A percentile compares a stretch with the other conserved stretches of the same genome.
Conservation (phyloP, 2,797 vertebrate species). For the Acridotheres tristis region DNA sequence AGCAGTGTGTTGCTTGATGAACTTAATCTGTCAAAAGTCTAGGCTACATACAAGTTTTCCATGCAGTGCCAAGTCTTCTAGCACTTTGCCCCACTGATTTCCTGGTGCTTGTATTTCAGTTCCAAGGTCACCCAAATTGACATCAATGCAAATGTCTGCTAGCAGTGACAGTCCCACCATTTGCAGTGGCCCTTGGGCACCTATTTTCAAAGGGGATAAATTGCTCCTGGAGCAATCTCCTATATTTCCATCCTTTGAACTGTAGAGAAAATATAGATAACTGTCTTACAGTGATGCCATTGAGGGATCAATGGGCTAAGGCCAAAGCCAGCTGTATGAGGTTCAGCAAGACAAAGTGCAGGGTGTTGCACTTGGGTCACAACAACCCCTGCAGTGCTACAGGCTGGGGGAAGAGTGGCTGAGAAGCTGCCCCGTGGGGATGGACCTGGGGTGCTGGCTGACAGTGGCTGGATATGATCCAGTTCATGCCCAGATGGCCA, state of each 20-base stretch:
- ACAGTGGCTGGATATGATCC: accelerated
- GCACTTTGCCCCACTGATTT: neutral
- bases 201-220: neutral
- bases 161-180: neutral
- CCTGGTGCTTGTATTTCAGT: neutral
- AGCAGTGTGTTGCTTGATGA: neutral
- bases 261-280: neutral
- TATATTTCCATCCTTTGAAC: neutral
- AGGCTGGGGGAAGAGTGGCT: neutral
- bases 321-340: neutral
- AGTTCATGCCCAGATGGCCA: accelerated
- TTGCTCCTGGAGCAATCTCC: neutral
- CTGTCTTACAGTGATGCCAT: neutral
- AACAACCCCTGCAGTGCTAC: neutral
- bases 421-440: neutral
- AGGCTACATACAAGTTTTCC: accelerated
- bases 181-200: neutral
- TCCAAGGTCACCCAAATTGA: neutral
- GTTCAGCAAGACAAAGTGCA: neutral
- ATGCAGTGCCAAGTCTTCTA: neutral
- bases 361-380: neutral
- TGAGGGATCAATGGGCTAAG: neutral
- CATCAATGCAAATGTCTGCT: neutral
- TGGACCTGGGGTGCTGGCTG: neutral
- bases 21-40: neutral